These are phyloP conservation scores for Zoroaster sp. DNA, from an alignment of 53 echinoderm and acorn worm genomes.

Conservation along the genomic window DNA sequence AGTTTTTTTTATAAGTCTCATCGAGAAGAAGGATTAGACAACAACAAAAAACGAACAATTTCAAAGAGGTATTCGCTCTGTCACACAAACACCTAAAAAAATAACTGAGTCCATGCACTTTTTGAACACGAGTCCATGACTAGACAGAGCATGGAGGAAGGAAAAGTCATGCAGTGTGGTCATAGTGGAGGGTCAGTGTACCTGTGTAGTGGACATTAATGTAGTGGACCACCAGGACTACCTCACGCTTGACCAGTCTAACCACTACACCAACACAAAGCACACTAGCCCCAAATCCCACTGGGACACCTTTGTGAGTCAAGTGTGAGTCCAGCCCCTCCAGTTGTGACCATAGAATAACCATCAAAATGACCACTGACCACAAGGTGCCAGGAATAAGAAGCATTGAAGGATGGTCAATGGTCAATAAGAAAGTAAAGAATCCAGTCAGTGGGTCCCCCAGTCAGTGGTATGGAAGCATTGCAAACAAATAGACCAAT, in stretches of 20 bases:
- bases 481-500: neutral
- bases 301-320: neutral
- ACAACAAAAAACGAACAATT: too few species aligned
- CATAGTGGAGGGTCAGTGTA: neutral
- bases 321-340: neutral
- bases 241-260: neutral
- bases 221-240: neutral
- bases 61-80: too few species aligned
- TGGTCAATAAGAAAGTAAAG: neutral
- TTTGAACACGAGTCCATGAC: too few species aligned
- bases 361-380: slow-evolving; percentile 20
- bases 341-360: neutral
- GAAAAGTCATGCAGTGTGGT: neutral
- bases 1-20: too few species aligned
- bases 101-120: too few species aligned
- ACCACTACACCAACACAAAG: slow-evolving; percentile 16
- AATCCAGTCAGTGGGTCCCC: neutral
- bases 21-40: too few species aligned
- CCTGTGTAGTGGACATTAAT: neutral
- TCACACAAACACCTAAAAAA: too few species aligned
- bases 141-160: neutral
- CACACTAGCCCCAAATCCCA: neutral
- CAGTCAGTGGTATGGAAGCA: neutral
- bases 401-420: slow-evolving; percentile 1
- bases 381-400: neutral